phyloP scores from a whole-genome alignment of 92 coral and sea anemone genomes.

The Epizoanthus rinbou region DNA sequence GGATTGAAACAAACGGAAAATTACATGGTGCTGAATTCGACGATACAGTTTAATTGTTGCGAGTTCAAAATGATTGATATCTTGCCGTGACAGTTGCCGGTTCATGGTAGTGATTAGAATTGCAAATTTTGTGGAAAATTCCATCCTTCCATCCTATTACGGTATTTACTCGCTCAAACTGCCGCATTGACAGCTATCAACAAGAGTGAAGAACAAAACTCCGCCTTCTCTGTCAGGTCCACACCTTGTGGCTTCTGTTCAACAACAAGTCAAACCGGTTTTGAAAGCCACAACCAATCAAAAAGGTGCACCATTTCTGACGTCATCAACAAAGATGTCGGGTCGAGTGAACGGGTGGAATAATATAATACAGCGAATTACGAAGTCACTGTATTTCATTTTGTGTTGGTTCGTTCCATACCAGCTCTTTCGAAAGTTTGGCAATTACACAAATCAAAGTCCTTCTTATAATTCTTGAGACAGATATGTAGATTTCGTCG shows the following conservation, averaged over 20 bases:
- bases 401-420: slow-evolving; percentile 30
- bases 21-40: background rate
- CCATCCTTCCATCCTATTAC: slow-evolving; percentile 47
- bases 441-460: background rate
- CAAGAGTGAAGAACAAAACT: slow-evolving; percentile 32
- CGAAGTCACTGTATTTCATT: slow-evolving; percentile 13
- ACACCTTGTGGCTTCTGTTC: slow-evolving; percentile 38
- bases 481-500: background rate
- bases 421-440: background rate
- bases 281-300: slow-evolving; percentile 10
- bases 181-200: slow-evolving; percentile 37
- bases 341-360: slow-evolving; percentile 44
- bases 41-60: too few species aligned
- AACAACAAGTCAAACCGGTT: slow-evolving; percentile 41
- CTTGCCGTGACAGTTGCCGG: slow-evolving; percentile 28
- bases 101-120: slow-evolving; percentile 35
- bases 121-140: slow-evolving; percentile 41
- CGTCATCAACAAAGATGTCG: slow-evolving; percentile 53
- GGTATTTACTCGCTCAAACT: slow-evolving; percentile 31
- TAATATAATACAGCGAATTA: slow-evolving; percentile 9
- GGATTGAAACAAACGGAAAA: background rate
- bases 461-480: background rate
- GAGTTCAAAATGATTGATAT: slow-evolving; percentile 8
- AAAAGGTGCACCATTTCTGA: slow-evolving; percentile 24
- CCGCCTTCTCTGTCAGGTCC: slow-evolving; percentile 39